These are phyloP conservation scores for Thumatha senex DNA, from an alignment of 2,888 invertebrate species.

Conservation along the genomic window DNA sequence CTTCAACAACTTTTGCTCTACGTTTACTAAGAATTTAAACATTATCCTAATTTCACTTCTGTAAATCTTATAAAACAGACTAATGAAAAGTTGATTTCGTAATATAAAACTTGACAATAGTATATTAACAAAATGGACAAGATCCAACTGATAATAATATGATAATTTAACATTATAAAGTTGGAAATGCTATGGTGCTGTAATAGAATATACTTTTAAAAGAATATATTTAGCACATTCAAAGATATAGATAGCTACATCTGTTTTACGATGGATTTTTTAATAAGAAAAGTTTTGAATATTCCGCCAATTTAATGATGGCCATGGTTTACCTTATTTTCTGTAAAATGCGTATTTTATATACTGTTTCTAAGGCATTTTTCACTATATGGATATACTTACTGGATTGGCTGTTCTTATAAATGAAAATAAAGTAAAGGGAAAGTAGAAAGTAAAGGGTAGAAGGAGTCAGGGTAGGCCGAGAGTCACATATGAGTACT, in stretches of 20 bases:
- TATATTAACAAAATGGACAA: conserved; percentile 27
- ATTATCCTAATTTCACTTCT: conserved; percentile 53
- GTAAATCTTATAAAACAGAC: conserved; percentile 29
- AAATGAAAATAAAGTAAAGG: too few species aligned
- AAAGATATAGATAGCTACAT: conserved; percentile 21
- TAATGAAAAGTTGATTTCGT: conserved; percentile 23
- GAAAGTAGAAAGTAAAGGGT: too few species aligned
- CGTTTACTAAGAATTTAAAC: conserved; percentile 60
- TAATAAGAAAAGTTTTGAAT: conserved; percentile 14
- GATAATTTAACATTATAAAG: conserved; percentile 37
- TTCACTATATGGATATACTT: too few species aligned
- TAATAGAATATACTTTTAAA: conserved; percentile 35
- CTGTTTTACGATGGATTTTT: conserved; percentile 13
- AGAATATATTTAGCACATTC: conserved; percentile 34
- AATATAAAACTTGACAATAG: conserved; percentile 20
- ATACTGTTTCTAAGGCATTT: too few species aligned
- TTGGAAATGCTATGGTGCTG: conserved; percentile 21
- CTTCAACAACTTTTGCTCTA: conserved; percentile 58
- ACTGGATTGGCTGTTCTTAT: too few species aligned
- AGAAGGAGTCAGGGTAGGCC: too few species aligned
- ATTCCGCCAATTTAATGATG: neutral
- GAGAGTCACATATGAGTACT: too few species aligned
- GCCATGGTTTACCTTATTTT: too few species aligned
- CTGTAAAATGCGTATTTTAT: too few species aligned
- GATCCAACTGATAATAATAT: conserved; percentile 20